Evolutionary conservation across 2,888 invertebrate genomes (phyloP), one percentile per base, ranked within the genome.

Genomic region (Phorcus lineatus): DNA sequence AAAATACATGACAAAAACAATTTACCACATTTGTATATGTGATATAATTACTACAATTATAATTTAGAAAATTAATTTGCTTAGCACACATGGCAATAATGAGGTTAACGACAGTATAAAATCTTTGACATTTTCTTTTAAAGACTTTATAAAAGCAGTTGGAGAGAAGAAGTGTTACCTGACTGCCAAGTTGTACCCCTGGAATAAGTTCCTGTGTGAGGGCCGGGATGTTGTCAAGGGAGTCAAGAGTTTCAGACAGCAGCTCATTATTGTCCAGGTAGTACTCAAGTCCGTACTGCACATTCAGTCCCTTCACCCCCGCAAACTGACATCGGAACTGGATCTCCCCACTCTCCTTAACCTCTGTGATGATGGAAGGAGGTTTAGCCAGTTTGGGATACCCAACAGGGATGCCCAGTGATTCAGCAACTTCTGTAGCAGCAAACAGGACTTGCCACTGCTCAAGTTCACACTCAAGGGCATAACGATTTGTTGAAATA

Each of bases 371-470:
- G 70, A 85, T 62, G 9, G 28, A 19, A 24, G 85, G 84, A 31
- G 70, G 74, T 19, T 76, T 78, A 7, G 52, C 17, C 31, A 85
- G 78, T 74, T 80, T 76, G 40, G 83, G 85, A 67, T 62, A 84
- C 13, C 83, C 85, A 62, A 79, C 70, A 22, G 57, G 53, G 55
- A 84, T 79, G 19, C 81, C 84, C 19, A 85, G 54, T 17, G 31
- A 16, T 17, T 81, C 76, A 6, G 83, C 66, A 36, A 81, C 76
- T 24, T 80, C 82, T 40, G 80, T 80, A 13, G 80, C 66, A 24
- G 82, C 79, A 81, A 80, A 84, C 36, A 84, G 70, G 2, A 84
- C 67, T 53, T 84, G 83, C 24, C 83, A 19, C n/a, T 80, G 31
- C 52, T 82, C 83, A 24, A 85, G 67, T 40, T 78, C 79, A 81